phyloP scores from a whole-genome alignment of 2,797 vertebrate species.

The Emydoidea blandingii region DNA sequence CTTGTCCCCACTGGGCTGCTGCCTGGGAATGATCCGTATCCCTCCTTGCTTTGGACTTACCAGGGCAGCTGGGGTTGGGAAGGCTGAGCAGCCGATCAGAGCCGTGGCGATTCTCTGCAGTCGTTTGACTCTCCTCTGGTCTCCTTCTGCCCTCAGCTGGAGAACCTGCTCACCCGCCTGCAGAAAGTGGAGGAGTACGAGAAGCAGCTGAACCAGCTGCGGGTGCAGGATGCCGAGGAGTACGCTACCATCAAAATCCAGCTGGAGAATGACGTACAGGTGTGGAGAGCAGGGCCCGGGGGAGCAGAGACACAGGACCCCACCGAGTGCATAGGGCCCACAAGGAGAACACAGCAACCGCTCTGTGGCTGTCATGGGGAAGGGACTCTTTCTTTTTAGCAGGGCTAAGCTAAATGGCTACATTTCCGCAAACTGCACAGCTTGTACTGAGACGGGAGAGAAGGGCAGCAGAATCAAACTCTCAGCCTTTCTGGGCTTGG shows the following conservation, averaged over 20 bases:
- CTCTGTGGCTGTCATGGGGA: neutral
- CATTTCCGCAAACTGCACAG: neutral
- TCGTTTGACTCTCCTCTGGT: neutral
- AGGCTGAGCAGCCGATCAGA: neutral
- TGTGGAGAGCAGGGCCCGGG: slow-evolving; percentile 34
- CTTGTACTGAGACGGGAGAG: neutral
- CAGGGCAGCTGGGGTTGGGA: fast-evolving
- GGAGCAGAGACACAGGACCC: no score
- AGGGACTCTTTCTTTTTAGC: neutral
- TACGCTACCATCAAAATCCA: slow-evolving; percentile 75
- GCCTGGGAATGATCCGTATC: neutral
- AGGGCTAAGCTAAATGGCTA: neutral
- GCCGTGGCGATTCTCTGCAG: neutral
- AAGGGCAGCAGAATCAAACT: neutral
- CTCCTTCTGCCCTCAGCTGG: slow-evolving; percentile 74
- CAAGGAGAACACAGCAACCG: neutral
- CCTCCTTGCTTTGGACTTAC: neutral
- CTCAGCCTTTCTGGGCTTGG: neutral
- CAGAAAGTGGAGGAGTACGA: slow-evolving; percentile 83
- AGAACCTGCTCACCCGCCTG: slow-evolving; percentile 76
- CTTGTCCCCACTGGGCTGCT: neutral
- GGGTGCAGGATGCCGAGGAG: slow-evolving; percentile 76
- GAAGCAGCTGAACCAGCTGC: slow-evolving; percentile 73
- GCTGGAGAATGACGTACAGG: slow-evolving; percentile 81
- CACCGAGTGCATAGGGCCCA: neutral